phyloP scores from a whole-genome alignment of 2,888 invertebrate genomes.

The Iphiclides podalirius region DNA sequence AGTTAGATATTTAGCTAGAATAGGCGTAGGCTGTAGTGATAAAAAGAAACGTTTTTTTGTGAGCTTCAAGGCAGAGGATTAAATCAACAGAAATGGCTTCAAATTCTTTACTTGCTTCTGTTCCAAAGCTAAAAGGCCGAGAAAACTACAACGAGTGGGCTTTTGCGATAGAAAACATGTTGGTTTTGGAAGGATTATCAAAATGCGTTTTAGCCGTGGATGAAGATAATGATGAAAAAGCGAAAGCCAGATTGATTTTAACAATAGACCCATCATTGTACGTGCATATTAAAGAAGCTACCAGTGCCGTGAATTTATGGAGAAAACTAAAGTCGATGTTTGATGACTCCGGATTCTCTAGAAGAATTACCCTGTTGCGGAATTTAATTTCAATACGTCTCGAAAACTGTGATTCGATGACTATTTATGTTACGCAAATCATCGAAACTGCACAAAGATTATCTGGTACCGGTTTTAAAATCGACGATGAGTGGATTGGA shows the following conservation, averaged over 20 bases:
- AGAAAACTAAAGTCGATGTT: conserved; percentile 27
- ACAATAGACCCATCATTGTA: conserved; percentile 4
- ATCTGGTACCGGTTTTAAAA: conserved; percentile 28
- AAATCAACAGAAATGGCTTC: conserved; percentile 10
- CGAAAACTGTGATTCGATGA: conserved; percentile 30
- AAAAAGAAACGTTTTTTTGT: neutral
- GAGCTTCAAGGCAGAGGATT: neutral
- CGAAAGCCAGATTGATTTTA: conserved; percentile 23
- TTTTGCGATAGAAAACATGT: conserved; percentile 29
- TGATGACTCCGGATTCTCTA: conserved; percentile 29
- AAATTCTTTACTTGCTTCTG: conserved; percentile 15
- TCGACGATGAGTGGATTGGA: conserved; percentile 15
- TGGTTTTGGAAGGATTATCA: conserved; percentile 25
- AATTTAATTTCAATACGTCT: conserved; percentile 29
- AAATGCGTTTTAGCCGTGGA: conserved; percentile 13
- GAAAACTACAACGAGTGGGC: conserved; percentile 31
- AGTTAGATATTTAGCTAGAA: conserved; percentile 8
- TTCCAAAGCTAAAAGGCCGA: conserved; percentile 28
- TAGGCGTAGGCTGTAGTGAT: neutral
- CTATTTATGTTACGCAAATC: conserved; percentile 28
- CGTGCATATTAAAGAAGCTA: conserved; percentile 27
- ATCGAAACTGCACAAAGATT: conserved; percentile 29
- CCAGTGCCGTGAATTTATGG: conserved; percentile 21
- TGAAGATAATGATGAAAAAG: conserved; percentile 5
- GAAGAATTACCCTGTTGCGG: conserved; percentile 28